These are phyloP conservation scores for Lethenteron reissneri DNA, from an alignment of 2,113 vertebrate species.

Conservation along the genomic window DNA sequence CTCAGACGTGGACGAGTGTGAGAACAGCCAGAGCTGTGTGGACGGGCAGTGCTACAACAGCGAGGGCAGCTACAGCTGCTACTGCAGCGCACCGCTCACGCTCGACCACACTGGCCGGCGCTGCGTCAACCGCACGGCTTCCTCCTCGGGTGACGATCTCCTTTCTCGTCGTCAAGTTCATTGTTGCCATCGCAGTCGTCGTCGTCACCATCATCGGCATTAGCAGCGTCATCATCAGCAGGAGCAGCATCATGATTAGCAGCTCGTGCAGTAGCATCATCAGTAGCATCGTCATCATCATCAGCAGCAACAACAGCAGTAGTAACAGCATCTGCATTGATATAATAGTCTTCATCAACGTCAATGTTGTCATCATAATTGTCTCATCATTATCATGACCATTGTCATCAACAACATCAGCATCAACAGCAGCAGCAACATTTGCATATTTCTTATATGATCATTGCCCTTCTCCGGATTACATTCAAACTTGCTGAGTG, in stretches of 20 bases:
- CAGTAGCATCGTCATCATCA: background rate
- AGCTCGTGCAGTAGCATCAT: background rate
- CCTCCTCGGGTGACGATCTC: background rate
- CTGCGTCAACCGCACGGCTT: constrained; percentile 40
- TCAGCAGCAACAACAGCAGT: no score
- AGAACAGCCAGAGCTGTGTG: constrained; percentile 40
- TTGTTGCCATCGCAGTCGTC: background rate
- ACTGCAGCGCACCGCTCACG: constrained; percentile 46
- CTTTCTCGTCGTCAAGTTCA: background rate
- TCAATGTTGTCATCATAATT: background rate
- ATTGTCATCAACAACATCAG: background rate
- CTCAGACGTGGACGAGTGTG: constrained; percentile 77
- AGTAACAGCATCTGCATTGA: no score
- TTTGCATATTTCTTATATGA: background rate
- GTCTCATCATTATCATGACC: background rate
- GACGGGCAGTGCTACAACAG: constrained; percentile 60
- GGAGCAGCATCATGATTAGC: background rate
- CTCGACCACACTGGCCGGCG: constrained; percentile 42
- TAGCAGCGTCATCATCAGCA: background rate
- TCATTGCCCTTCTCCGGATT: background rate
- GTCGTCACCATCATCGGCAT: background rate
- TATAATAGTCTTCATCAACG: background rate
- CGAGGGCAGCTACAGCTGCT: constrained; percentile 59
- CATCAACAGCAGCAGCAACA: background rate
- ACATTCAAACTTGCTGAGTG: background rate